These are phyloP conservation scores for Drosophila carrolli DNA, from an alignment of 1,140 invertebrate genomes.

Conservation along the genomic window DNA sequence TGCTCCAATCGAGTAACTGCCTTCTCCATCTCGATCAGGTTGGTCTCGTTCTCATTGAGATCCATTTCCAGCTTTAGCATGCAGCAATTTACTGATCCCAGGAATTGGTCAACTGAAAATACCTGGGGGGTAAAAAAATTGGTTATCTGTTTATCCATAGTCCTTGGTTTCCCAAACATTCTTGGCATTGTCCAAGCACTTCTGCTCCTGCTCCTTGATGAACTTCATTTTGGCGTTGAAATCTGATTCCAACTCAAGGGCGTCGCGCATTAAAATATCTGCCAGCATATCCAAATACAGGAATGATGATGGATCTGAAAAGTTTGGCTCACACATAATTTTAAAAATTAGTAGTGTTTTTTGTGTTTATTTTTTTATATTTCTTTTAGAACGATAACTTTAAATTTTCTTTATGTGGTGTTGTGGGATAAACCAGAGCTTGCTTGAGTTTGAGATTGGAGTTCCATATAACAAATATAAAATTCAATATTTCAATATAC, in stretches of 20 bases:
- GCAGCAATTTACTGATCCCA: conserved; percentile 15
- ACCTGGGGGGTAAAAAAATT: conserved; percentile 2
- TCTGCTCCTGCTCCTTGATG: conserved; percentile 39
- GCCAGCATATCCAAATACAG: conserved; percentile 43
- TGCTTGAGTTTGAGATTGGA: neutral
- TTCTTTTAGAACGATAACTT: neutral
- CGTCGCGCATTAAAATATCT: conserved; percentile 31
- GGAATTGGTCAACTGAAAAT: conserved; percentile 1
- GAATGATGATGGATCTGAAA: conserved; percentile 42
- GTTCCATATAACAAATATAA: neutral
- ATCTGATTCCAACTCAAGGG: conserved; percentile 28
- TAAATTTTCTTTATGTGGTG: neutral
- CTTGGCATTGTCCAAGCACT: conserved; percentile 28
- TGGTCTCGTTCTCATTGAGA: conserved; percentile 38
- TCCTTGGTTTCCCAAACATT: conserved; percentile 12
- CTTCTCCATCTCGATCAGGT: conserved; percentile 28
- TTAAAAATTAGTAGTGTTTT: neutral
- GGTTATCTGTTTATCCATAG: no score
- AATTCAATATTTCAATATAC: no score
- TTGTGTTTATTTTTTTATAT: neutral
- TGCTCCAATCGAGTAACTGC: conserved; percentile 9
- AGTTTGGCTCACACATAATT: conserved; percentile 33
- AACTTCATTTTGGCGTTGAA: conserved; percentile 48
- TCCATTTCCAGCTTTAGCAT: conserved; percentile 46
- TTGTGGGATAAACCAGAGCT: neutral